Conservation (phyloP, 2,888 invertebrate species). For the Platynereis dumerilii region DNA sequence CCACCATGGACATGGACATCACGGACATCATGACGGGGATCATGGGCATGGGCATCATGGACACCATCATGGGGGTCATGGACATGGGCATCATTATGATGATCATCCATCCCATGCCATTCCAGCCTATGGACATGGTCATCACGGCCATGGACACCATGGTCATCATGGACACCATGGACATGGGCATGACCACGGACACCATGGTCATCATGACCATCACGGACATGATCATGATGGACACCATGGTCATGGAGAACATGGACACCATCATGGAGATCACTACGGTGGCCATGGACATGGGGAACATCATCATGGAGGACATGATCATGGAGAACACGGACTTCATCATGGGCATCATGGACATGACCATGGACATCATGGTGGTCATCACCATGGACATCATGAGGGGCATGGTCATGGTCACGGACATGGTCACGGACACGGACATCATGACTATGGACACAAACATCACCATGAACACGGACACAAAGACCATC, state of each 20-base stretch:
- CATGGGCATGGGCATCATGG: constrained; percentile 1
- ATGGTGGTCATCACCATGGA: constrained; percentile 7
- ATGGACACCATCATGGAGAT: constrained; percentile 4
- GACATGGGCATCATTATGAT: background rate
- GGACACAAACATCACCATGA: background rate
- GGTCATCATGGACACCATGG: background rate
- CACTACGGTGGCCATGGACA: constrained; percentile 3
- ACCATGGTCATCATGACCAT: background rate
- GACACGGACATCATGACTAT: constrained; percentile 3
- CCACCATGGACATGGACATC: no score
- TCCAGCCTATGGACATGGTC: background rate
- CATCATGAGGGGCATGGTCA: constrained; percentile 5
- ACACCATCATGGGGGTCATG: constrained; percentile 2
- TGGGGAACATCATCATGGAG: constrained; percentile 1
- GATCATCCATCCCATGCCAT: constrained; percentile 1
- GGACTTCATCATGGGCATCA: constrained; percentile 11
- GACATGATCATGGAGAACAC: constrained; percentile 6
- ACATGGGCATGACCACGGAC: constrained; percentile 3
- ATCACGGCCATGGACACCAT: constrained; percentile 2
- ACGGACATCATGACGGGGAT: background rate
- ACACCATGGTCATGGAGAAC: background rate
- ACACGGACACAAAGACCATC: constrained; percentile 1
- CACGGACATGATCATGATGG: background rate
- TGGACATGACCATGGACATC: background rate
- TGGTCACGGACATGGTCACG: constrained; percentile 13